These are phyloP conservation scores for Lissonota sp. DNA, from an alignment of 2,888 invertebrate genomes.

Conservation along the genomic window DNA sequence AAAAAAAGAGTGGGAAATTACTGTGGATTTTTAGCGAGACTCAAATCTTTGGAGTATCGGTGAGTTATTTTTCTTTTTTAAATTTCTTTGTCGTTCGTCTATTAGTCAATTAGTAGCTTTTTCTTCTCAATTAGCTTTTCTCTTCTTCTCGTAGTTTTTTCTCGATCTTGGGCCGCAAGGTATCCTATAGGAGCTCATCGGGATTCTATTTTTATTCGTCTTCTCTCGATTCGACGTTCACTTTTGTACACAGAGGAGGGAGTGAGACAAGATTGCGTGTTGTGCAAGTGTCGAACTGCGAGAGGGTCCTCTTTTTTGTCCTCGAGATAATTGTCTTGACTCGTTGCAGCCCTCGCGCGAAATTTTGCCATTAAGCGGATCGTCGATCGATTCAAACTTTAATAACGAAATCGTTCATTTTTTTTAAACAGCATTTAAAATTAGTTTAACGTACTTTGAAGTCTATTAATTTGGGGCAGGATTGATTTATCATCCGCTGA, in stretches of 20 bases:
- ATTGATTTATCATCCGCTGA: background rate
- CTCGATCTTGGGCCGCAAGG: slow-evolving; percentile 49
- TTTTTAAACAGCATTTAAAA: background rate
- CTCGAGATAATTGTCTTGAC: background rate
- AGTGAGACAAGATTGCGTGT: slow-evolving; percentile 68
- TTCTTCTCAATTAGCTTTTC: slow-evolving; percentile 21
- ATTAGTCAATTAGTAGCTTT: slow-evolving; percentile 9
- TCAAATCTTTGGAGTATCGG: slow-evolving; percentile 53
- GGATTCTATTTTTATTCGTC: slow-evolving; percentile 73
- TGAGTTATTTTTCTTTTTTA: slow-evolving; percentile 64
- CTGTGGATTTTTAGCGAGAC: slow-evolving; percentile 16
- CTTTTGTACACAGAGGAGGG: slow-evolving; percentile 6
- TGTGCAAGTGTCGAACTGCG: slow-evolving; percentile 81
- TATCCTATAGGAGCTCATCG: slow-evolving; percentile 65
- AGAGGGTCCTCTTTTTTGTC: slow-evolving; percentile 24
- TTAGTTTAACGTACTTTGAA: background rate
- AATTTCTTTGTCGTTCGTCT: background rate
- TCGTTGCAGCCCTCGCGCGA: slow-evolving; percentile 18
- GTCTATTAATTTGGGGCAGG: too few species aligned
- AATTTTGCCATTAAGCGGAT: slow-evolving; percentile 7
- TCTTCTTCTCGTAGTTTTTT: slow-evolving; percentile 37
- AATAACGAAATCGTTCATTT: background rate
- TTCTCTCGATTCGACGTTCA: slow-evolving; percentile 72
- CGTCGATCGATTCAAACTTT: background rate
- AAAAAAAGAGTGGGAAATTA: slow-evolving; percentile 3